Percentiles rank a stretch among this genome's conserved stretches.
phyloP scores from a whole-genome alignment of 2,888 invertebrate species.

The Lepidocyrtinus sp. region DNA sequence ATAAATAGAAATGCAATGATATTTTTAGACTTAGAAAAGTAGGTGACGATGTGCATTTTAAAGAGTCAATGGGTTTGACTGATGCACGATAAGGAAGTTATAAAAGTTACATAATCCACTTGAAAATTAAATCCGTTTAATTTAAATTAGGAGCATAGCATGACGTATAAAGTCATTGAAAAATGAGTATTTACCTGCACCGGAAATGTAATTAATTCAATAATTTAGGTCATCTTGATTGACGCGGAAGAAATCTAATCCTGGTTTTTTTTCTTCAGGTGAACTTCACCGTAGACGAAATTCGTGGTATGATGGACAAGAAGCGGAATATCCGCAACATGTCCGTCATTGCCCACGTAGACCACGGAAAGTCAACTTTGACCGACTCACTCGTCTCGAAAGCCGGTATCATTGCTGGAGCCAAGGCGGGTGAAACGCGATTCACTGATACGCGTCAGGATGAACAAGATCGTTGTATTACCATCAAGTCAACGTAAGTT shows the following conservation, averaged over 20 bases:
- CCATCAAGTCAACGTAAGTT: conserved; percentile 99
- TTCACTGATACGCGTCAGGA: conserved; percentile 99
- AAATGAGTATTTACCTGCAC: no score
- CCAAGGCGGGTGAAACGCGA: conserved; percentile 98
- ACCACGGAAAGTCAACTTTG: conserved; percentile 98
- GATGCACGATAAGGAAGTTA: no score
- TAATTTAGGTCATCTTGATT: no score
- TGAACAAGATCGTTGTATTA: conserved; percentile 99
- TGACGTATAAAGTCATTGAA: no score
- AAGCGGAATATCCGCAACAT: conserved; percentile 98
- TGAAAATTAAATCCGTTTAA: no score
- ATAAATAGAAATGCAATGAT: no score
- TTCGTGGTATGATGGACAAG: conserved; percentile 99
- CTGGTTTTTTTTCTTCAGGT: conserved; percentile 79
- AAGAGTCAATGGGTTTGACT: no score
- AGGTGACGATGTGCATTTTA: no score
- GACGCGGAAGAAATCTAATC: neutral
- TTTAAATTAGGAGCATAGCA: no score
- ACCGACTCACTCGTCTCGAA: conserved; percentile 98
- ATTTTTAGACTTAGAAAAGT: no score
- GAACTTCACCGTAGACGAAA: conserved; percentile 99
- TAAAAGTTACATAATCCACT: no score
- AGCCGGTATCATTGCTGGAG: conserved; percentile 99
- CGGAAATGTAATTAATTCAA: no score
- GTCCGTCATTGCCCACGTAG: conserved; percentile 98